Percentiles rank a stretch among this genome's conserved stretches.
phyloP scores from a whole-genome alignment of 2,888 invertebrate genomes.

The Leptopilina drosophilae region DNA sequence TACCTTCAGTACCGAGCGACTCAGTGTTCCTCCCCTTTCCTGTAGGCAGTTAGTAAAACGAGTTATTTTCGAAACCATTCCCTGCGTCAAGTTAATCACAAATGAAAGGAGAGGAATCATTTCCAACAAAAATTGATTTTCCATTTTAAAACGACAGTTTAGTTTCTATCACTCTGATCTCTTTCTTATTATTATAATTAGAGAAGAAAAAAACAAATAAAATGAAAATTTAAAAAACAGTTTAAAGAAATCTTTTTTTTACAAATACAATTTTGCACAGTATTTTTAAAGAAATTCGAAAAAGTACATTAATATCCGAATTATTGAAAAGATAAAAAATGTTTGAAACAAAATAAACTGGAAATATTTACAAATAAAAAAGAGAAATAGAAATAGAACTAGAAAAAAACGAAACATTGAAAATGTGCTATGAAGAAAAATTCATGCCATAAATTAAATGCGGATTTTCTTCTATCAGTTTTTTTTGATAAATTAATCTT shows the following conservation, averaged over 20 bases:
- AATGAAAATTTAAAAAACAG: too few species aligned
- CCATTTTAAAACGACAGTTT: background rate
- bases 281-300: background rate
- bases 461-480: background rate
- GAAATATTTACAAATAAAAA: background rate
- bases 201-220: too few species aligned
- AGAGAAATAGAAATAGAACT: background rate
- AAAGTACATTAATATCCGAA: background rate
- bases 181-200: too few species aligned
- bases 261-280: too few species aligned
- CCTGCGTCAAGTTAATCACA: slow-evolving; percentile 72
- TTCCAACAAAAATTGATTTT: background rate
- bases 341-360: background rate
- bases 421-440: background rate
- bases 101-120: slow-evolving; percentile 61
- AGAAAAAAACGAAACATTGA: background rate
- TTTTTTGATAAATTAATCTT: background rate
- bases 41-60: slow-evolving; percentile 78
- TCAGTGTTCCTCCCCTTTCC: slow-evolving; percentile 85
- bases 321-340: background rate
- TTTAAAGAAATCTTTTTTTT: background rate
- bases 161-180: background rate
- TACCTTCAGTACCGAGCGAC: slow-evolving; percentile 85
- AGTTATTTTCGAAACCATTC: slow-evolving; percentile 73
- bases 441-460: slow-evolving; percentile 29